phyloP scores from a whole-genome alignment of 2,888 invertebrate genomes.

The Thyatira batis region DNA sequence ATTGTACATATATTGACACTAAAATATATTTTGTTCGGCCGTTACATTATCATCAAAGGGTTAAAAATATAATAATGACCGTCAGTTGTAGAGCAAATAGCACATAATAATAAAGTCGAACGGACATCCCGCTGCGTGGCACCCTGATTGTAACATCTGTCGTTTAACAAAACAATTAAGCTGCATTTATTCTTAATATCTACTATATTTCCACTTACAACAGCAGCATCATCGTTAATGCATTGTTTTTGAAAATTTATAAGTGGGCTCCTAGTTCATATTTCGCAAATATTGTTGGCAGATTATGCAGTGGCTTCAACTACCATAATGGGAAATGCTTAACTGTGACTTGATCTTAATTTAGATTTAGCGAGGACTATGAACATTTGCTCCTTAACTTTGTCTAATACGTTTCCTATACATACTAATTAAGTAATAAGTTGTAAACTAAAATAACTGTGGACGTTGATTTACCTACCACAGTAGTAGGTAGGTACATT shows the following conservation, averaged over 20 bases:
- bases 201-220: not conserved
- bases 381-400: no score
- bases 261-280: no score
- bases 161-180: conserved; percentile 7
- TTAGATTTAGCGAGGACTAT: no score
- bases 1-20: no score
- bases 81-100: conserved; percentile 14
- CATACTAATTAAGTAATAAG: no score
- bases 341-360: no score
- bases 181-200: not conserved
- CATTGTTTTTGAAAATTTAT: no score
- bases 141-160: conserved; percentile 38
- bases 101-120: not conserved
- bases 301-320: no score
- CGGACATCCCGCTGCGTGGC: conserved; percentile 38
- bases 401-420: no score
- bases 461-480: not conserved
- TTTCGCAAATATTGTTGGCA: no score
- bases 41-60: conserved; percentile 17
- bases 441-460: not conserved
- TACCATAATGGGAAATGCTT: no score
- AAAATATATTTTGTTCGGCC: not conserved
- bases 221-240: not conserved
- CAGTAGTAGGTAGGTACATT: not conserved
- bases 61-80: conserved; percentile 27